Percentiles rank a stretch among this genome's conserved stretches.
These are phyloP conservation scores for Oncorhynchus mykiss DNA, from an alignment of 2,113 vertebrate species.

Conservation along the genomic window DNA sequence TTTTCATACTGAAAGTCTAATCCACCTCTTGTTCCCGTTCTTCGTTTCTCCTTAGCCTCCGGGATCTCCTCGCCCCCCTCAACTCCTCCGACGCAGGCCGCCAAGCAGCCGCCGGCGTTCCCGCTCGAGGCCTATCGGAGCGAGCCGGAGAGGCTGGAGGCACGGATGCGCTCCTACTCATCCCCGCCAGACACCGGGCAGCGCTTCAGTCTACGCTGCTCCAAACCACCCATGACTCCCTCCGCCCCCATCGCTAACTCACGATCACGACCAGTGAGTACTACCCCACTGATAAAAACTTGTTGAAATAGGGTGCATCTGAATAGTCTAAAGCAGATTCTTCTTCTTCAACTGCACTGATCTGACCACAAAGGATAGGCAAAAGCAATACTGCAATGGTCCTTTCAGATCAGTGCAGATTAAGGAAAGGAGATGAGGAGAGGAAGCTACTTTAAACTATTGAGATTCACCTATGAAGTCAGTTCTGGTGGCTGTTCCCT, in stretches of 20 bases:
- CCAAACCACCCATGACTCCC: conserved; percentile 58
- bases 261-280: neutral
- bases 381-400: neutral
- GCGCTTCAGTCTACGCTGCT: conserved; percentile 66
- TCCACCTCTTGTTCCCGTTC: conserved; percentile 30
- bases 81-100: conserved; percentile 66
- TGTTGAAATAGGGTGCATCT: neutral
- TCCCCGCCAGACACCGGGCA: conserved; percentile 80
- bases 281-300: neutral
- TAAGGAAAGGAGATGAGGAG: too few relatives aligned
- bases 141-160: conserved; percentile 84
- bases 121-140: conserved; percentile 85
- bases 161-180: conserved; percentile 80
- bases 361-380: neutral
- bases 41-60: conserved; percentile 66
- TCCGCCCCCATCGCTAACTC: conserved; percentile 63
- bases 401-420: too few relatives aligned
- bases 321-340: too few relatives aligned
- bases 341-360: neutral
- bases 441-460: too few relatives aligned
- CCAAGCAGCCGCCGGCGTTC: conserved; percentile 76
- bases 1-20: conserved; percentile 45
- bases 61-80: conserved; percentile 83
- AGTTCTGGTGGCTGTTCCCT: too few relatives aligned
- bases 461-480: too few relatives aligned